Evolutionary conservation across 1,140 invertebrate genomes (phyloP), one percentile per base, ranked within the genome.

Genomic region (Oppia nitens): DNA sequence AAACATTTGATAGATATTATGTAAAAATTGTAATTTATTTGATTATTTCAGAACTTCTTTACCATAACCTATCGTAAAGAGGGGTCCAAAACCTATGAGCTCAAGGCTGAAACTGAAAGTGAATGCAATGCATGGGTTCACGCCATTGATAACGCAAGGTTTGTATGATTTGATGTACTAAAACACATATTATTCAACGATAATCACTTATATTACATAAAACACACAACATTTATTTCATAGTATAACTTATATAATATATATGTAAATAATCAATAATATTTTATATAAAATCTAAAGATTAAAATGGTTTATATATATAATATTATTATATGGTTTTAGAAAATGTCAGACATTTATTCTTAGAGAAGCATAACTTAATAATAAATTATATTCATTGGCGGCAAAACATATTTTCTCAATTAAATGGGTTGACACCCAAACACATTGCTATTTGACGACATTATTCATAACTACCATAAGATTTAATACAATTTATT

Each of bases 81-180:
- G 71, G 84, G 84, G 66, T 84, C 86, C 67, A 76, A 87, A 9
- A 85, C 88, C 67, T 92, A 91, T 70, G 88, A 93, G 67, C 72
- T 94, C 32, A 78, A 83, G 61, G 84, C 87, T 2, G 78, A 84
- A 28, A 83, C 81, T 1, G 88, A 92, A 69, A 78, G 81, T 14
- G 85, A 90, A 66, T 91, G 87, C 70, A 83, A 85, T 66, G 80
- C 81, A 47, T 94, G 89, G 89, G 87, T 93, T 61, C 84, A 91
- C 69, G 82, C 85, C 1, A 87, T 94, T 65, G 74, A 83, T 53
- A 80, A 83, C 66, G 88, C 87, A 11, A 91, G 87, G 87, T 87
- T 75, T 64, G 28, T 56, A n/a, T 49, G 20, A 49, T 49, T 17
- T 40, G 32, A 40, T 9, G 32, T 17, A 17, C 32, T 40, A 9